A percentile compares a stretch with the other conserved stretches of the same genome.
Conservation (phyloP, 2,797 vertebrate genomes). For the Aeoliscus strigatus region DNA sequence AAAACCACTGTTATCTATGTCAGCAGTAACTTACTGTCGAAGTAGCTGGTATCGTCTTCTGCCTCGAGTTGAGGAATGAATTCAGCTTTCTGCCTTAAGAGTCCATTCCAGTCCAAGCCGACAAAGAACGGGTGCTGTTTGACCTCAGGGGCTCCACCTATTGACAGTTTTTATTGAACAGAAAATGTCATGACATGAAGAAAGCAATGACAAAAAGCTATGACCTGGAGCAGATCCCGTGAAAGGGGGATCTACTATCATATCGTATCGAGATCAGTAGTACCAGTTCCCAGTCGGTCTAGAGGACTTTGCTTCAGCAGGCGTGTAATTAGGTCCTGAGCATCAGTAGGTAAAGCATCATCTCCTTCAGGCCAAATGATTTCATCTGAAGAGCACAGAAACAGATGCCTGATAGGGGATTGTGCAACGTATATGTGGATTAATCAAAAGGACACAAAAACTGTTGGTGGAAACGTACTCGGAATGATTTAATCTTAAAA, state of each 20-base stretch:
- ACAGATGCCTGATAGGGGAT: too few species aligned
- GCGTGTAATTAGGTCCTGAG: conserved; percentile 88
- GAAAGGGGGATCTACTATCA: too few species aligned
- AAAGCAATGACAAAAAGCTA: too few species aligned
- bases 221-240: too few species aligned
- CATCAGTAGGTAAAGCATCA: conserved; percentile 83
- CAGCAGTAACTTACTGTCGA: conserved; percentile 84
- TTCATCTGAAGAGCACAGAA: conserved; percentile 76
- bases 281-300: conserved; percentile 92
- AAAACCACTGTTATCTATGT: not conserved
- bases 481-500: too few species aligned
- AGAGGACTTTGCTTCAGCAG: conserved; percentile 87
- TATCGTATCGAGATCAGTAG: conserved; percentile 3
- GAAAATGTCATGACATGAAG: too few species aligned
- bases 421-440: too few species aligned
- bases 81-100: conserved; percentile 94
- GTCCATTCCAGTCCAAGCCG: conserved; percentile 91
- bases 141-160: conserved; percentile 90
- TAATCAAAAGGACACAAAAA: too few species aligned
- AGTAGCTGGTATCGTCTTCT: conserved; percentile 96
- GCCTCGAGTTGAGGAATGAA: conserved; percentile 95
- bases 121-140: conserved; percentile 91
- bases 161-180: too few species aligned
- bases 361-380: conserved; percentile 95
- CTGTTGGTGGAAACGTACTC: too few species aligned